Evolutionary conservation across 30 jellyfish, hydroid and myxozoan genomes (phyloP), one percentile per base, ranked within the genome.

Genomic region (Aurelia aurita complex sp. Pacific): DNA sequence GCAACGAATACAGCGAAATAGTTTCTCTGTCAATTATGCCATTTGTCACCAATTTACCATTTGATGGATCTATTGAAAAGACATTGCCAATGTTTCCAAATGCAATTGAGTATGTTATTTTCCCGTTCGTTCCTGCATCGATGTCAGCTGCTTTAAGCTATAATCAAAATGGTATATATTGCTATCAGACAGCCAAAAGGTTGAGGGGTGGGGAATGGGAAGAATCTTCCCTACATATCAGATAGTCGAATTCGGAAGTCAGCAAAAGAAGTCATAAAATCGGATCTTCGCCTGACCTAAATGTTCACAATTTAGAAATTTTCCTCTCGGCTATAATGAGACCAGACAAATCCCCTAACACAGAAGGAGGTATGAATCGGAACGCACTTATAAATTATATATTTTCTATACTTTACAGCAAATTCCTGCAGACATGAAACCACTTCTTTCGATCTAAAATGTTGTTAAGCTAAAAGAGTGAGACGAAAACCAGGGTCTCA

Each of bases 71-170:
- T n/a, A 82, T 59, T 5, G 81, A 18, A 69, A 91, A 91, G 40
- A 38, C 72, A 66, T 66, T 64, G 50, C 76, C 93, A 34, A 40
- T 57, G 55, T 91, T 84, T 23, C 97, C 97, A 78, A 82, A 73
- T 16, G 83, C 77, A 33, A 91, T 77, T 43, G 85, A 61, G 83
- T 85, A 85, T 17, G 77, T 38, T 38, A 91, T 52, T 19, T 38
- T 64, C 2, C 96, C 96, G 65, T 91, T 91, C n/a, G 57, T 69
- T 17, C 93, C 97, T 0, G 42, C 77, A 85, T 91, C 97, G 16
- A 19, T 33, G 67, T 91, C 97, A 29, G 29, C 40, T 29, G 97
- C 97, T 8, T 46, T 68, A 11, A 91, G 67, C 82, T 85, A 67
- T 29, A 85, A 71, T 1, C 8, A 12, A 53, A 80, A 80, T 51